Conservation (phyloP, 2,888 invertebrate genomes). For the Trisateles emortualis region DNA sequence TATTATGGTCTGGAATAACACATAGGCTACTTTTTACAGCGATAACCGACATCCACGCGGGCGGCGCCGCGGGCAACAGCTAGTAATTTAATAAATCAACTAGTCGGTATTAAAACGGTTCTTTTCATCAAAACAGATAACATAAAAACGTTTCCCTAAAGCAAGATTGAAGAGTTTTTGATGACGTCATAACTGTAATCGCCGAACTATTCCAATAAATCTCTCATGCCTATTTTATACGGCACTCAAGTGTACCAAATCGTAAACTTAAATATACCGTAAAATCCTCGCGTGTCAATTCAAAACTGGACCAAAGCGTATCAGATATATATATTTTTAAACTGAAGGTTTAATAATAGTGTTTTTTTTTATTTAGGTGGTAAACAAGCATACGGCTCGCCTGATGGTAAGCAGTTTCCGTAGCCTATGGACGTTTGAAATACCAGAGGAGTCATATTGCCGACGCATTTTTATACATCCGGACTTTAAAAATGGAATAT, state of each 20-base stretch:
- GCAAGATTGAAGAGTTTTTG: slow-evolving; percentile 18
- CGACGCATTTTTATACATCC: too few relatives aligned
- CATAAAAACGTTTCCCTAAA: neutral
- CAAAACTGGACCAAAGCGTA: slow-evolving; percentile 13
- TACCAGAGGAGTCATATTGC: too few relatives aligned
- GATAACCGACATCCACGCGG: too few relatives aligned
- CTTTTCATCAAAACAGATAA: neutral
- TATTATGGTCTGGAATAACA: too few relatives aligned
- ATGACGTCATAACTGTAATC: slow-evolving; percentile 16
- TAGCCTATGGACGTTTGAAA: too few relatives aligned
- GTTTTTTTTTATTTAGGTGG: too few relatives aligned
- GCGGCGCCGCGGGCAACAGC: neutral
- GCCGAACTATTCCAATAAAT: slow-evolving; percentile 15
- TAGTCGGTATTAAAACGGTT: slow-evolving; percentile 22
- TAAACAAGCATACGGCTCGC: too few relatives aligned
- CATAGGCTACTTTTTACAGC: too few relatives aligned
- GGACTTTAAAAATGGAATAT: too few relatives aligned
- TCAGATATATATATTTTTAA: slow-evolving; percentile 12
- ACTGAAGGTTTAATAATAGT: slow-evolving; percentile 47
- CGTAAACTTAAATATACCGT: slow-evolving; percentile 22
- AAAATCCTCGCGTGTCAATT: slow-evolving; percentile 19
- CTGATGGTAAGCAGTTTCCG: too few relatives aligned
- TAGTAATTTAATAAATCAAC: slow-evolving; percentile 10
- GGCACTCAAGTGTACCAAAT: slow-evolving; percentile 29
- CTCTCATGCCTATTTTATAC: slow-evolving; percentile 17